Conservation (phyloP, 2,113 vertebrate genomes). For the Guaruba guarouba region DNA sequence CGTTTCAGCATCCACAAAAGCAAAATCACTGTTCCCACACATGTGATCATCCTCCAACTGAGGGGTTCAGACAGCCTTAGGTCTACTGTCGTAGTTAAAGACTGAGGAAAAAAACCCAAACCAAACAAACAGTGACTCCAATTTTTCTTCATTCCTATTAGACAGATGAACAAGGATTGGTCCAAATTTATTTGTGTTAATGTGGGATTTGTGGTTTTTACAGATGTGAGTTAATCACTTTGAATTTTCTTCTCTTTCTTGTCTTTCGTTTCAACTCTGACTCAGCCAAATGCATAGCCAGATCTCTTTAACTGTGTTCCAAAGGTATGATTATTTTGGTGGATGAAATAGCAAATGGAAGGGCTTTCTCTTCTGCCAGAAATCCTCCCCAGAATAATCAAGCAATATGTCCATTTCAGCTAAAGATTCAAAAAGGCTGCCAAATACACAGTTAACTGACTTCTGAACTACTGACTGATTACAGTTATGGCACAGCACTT, state of each 20-base stretch:
- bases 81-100: background rate
- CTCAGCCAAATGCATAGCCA: background rate
- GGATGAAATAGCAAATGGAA: background rate
- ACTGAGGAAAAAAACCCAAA: background rate
- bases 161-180: background rate
- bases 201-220: accelerated
- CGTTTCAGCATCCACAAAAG: background rate
- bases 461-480: background rate
- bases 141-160: background rate
- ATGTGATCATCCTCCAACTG: accelerated
- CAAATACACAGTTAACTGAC: background rate
- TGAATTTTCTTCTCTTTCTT: background rate
- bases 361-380: background rate
- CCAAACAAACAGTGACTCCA: background rate
- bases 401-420: background rate
- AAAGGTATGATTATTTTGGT: background rate
- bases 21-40: background rate
- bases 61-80: background rate
- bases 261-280: background rate
- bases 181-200: background rate
- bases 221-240: background rate
- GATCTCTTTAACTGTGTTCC: background rate
- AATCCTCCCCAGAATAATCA: background rate
- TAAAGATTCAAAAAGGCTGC: background rate
- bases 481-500: background rate